Evolutionary conservation across 2,797 vertebrate genomes (phyloP), one percentile per base, ranked within the genome.

Genomic region (Numenius phaeopus): DNA sequence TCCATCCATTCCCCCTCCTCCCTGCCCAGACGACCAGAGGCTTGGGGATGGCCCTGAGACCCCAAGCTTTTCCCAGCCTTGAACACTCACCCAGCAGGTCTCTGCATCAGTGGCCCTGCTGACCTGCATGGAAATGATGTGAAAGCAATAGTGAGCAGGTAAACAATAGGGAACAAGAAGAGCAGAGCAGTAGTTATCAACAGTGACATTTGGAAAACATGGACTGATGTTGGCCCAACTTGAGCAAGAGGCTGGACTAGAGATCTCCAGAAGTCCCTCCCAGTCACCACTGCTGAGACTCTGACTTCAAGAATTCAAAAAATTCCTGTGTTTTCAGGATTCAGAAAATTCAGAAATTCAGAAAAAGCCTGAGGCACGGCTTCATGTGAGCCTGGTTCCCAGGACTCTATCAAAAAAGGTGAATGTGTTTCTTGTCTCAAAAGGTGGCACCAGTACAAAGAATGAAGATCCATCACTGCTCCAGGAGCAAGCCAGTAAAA

Each of bases 271-370:
- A 79, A 16, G 37, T 78, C n/a, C 27, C 42, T 87, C 79, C 40
- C 50, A 81, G 0, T 27, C 47, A 78, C 17, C n/a, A 22, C 22
- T 54, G 37, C 32, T 0, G 0, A 26, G 58, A 22, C 11, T 37
- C 29, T 30, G 16, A 78, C 39, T 73, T 73, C 58, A 80, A 54
- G 15, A 88, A 76, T 72, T 83, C 24, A 46, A 34, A 66, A 65
- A 69, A 83, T 30, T 62, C 12, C 30, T 50, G 20, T 66, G 26
- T 82, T 66, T 59, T 44, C 34, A 37, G 34, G 34, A 37, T 37
- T 37, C 34, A 37, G 34, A 37, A 37, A 37, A 37, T 37, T 37
- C 34, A 37, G 34, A 37, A 37, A 37, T 37, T 37, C 34, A 37
- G 34, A 37, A 37, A 37, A 37, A 37, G 34, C 34, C 75, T 5